Evolutionary conservation across 2,888 invertebrate genomes (phyloP), one percentile per base, ranked within the genome.

Genomic region (Chaetoderma sp.): DNA sequence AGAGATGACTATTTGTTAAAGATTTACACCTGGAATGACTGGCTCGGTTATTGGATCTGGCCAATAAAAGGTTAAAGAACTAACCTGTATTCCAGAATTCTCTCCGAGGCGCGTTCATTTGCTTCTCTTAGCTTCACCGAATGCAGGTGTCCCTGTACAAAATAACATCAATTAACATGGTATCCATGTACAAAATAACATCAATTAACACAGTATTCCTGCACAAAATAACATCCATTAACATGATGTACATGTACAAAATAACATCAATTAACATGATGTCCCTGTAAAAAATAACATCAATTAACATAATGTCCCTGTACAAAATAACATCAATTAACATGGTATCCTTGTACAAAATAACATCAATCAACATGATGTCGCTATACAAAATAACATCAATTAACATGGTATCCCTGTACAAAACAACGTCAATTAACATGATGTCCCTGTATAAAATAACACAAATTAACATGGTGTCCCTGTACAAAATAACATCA

Each of bases 81-180:
- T 54, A 63, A 78, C 78, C 79, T 78, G 61, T 87, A 83, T 27
- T 85, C 65, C 16, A 86, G 68, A 59, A 88, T 83, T 64, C 78
- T 76, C 47, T 85, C 74, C 23, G 86, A 84, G 21, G 88, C 87
- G 68, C 78, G 75, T 61, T 81, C 75, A 64, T 80, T 79, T 30
- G 82, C 80, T 71, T 78, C 80, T 67, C 88, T 89, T 60, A 82
- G 71, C 65, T 75, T 81, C 70, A 77, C 72, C 32, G 73, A 89
- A 57, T 81, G 77, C 49, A 93, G 90, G 91, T 92, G 74, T 90
- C 92, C 28, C 93, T 81, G 55, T 2, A 68, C 60, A 52, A 44
- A 64, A 39, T 60, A 59, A 57, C 32, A 39, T n/a, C n/a, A n/a
- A n/a, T n/a, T n/a, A n/a, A n/a, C n/a, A n/a, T n/a, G n/a, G n/a